Conservation (phyloP, 2,888 invertebrate species). For the Lacanobia oleracea region DNA sequence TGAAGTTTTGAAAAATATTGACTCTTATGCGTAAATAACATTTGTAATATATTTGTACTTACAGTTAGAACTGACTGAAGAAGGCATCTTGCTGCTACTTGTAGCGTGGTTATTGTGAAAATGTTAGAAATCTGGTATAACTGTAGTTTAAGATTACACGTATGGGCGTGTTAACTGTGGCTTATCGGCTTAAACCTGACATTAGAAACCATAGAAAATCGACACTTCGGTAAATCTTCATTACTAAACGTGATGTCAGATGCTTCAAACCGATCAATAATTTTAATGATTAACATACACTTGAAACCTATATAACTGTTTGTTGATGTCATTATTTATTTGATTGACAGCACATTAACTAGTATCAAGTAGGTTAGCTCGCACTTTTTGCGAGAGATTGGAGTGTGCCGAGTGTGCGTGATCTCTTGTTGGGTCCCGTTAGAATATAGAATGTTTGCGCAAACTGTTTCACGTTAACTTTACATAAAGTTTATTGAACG, state of each 20-base stretch:
- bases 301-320: constrained; percentile 31
- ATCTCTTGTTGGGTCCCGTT: constrained; percentile 46
- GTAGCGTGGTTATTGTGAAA: constrained; percentile 23
- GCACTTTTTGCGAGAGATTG: constrained; percentile 29
- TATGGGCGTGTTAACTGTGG: constrained; percentile 18
- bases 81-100: constrained; percentile 20
- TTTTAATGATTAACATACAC: constrained; percentile 31
- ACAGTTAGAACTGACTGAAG: constrained; percentile 31
- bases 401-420: constrained; percentile 30
- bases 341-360: constrained; percentile 36
- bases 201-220: constrained; percentile 14
- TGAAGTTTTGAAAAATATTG: constrained; percentile 37
- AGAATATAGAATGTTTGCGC: constrained; percentile 48
- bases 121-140: constrained; percentile 37
- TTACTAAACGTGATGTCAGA: constrained; percentile 5
- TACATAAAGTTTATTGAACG: constrained; percentile 59
- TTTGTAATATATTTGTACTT: constrained; percentile 47
- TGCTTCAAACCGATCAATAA: constrained; percentile 19
- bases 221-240: neutral
- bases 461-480: constrained; percentile 47
- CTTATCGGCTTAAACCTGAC: constrained; percentile 8
- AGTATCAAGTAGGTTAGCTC: constrained; percentile 57
- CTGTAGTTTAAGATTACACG: constrained; percentile 13
- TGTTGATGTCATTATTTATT: constrained; percentile 42
- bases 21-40: constrained; percentile 38